Evolutionary conservation across 2,797 vertebrate species (phyloP), one percentile per base, ranked within the genome.

Genomic region (Melanitta fusca): DNA sequence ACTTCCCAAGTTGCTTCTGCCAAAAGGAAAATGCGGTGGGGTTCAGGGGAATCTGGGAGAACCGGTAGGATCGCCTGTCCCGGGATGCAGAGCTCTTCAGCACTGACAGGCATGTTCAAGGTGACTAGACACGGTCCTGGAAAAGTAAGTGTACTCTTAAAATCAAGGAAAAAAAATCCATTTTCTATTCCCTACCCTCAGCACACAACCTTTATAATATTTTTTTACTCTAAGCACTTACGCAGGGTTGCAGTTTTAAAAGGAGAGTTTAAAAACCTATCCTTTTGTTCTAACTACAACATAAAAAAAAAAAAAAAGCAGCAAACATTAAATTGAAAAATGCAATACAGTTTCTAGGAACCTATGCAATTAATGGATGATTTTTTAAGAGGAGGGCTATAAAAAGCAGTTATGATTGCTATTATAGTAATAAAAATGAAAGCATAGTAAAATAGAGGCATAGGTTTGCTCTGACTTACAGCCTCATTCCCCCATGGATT

Each of bases 31-130:
- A 53, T 1, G 6, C 32, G 49, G 57, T 51, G 88, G 65, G 17
- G 20, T 74, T 88, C 75, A 58, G 54, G 69, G 72, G 82, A 89
- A 94, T 95, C 91, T 77, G 74, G 94, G 92, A 91, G 87, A 93
- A 95, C 93, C 72, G 69, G 91, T 89, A 89, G 53, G 87, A 62
- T 80, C 75, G 83, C 79, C 65, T 51, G 58, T 45, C 54, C 61
- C 58, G 62, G 38, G 41, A 32, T 64, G 73, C 84, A 88, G 45
- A 61, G 20, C 85, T 83, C 69, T 58, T 94, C 70, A 85, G 74
- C 87, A 74, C 57, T 0, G 0, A 53, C 2, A 0, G 17, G 25
- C 5, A 0, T 58, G 21, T 65, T 94, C 36, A 53, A 18, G 49
- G 45, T 61, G 78, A 54, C 27, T 72, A 81, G 58, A 24, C 16